Evolutionary conservation across 2,113 vertebrate species (phyloP), one percentile per base, ranked within the genome.

Genomic region (Neotoma lepida): DNA sequence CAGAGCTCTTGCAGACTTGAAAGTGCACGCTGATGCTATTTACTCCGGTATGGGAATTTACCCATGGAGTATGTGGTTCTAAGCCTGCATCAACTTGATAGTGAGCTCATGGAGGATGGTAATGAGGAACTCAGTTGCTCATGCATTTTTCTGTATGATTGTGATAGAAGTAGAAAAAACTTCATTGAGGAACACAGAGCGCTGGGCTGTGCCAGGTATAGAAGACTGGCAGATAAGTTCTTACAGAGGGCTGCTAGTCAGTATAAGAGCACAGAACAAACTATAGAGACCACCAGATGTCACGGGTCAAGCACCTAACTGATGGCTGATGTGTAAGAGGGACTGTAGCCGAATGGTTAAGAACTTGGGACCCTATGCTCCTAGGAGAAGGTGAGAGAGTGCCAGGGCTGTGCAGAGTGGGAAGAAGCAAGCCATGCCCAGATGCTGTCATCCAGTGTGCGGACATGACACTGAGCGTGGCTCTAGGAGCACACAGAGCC

Each of bases 81-180:
- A 13, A 63, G 39, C 15, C 4, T 6, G 6, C 22, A 2, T n/a
- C 1, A 12, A 0, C 49, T 26, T 88, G 56, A 15, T 18, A 8
- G 41, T 33, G 30, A 24, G 28, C 74, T 84, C 90, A 0, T 77
- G 22, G 56, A 10, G 51, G 35, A 30, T 2, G 17, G 0, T 49
- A 22, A 2, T 20, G 6, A 28, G 6, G 73, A 12, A 44, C 5
- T 17, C 18, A 17, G 4, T 51, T 39, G 58, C 49, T 66, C 33
- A 6, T 5, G 1, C 35, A 14, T 46, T 4, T 49, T 61, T 41
- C 78, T 56, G 0, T 24, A 1, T 28, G 41, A 28, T 4, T 33
- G n/a, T 78, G 87, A 22, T 46, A 22, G 61, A 8, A 28, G 24
- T 58, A 33, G 71, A 56, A 73, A 77, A 33, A 12, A 15, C 9